phyloP scores from a whole-genome alignment of 2,113 vertebrate genomes.

The Mandrillus leucophaeus region DNA sequence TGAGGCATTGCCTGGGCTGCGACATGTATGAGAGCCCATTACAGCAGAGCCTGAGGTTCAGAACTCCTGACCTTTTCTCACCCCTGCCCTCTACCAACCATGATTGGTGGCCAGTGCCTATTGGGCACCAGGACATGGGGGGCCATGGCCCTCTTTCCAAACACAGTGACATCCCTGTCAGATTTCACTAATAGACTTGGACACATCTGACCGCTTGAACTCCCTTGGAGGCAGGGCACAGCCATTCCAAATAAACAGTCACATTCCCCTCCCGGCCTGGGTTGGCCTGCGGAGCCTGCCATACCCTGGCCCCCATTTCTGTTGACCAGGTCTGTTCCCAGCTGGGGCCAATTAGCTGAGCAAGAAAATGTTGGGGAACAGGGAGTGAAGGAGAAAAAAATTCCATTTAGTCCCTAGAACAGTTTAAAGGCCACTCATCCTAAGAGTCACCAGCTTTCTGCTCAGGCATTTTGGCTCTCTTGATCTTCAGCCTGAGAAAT shows the following conservation, averaged over 20 bases:
- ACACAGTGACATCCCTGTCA: constrained; percentile 80
- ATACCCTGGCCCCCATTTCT: constrained; percentile 78
- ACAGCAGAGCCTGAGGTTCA: constrained; percentile 74
- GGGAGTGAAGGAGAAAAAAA: background rate
- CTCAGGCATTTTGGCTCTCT: constrained; percentile 64
- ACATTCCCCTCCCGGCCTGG: constrained; percentile 79
- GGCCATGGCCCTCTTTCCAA: constrained; percentile 74
- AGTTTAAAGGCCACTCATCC: background rate
- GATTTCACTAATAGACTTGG: constrained; percentile 81
- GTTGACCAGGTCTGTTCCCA: constrained; percentile 81
- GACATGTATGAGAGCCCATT: constrained; percentile 72
- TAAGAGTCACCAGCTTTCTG: constrained; percentile 18
- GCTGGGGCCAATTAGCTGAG: constrained; percentile 85
- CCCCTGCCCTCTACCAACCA: constrained; percentile 69
- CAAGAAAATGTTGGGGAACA: constrained; percentile 52
- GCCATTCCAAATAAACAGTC: constrained; percentile 87
- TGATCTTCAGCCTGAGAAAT: constrained; percentile 53
- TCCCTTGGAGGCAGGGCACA: constrained; percentile 78
- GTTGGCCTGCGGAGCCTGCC: constrained; percentile 78
- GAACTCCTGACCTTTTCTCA: constrained; percentile 78
- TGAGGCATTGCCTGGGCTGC: constrained; percentile 72
- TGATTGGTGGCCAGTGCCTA: constrained; percentile 77
- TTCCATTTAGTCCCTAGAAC: background rate
- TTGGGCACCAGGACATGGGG: constrained; percentile 73
- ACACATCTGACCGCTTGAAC: constrained; percentile 86